Conservation (phyloP, 2,113 vertebrate genomes). For the Neofelis nebulosa region DNA sequence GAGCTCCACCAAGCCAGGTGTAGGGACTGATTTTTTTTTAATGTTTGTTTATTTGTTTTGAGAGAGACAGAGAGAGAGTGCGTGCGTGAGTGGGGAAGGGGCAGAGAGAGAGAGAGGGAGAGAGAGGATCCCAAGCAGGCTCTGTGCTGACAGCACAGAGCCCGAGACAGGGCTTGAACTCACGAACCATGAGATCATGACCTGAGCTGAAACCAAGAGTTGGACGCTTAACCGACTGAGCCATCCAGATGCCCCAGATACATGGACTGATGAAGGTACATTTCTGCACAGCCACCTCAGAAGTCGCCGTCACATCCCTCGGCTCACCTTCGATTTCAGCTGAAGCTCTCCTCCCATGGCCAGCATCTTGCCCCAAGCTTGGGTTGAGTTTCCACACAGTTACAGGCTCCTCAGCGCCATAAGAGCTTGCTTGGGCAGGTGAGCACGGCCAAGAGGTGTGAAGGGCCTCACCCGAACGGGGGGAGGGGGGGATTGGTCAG, state of each 20-base stretch:
- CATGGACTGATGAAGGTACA: background rate
- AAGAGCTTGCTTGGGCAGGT: background rate
- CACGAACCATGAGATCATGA: too few species aligned
- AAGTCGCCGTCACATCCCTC: background rate
- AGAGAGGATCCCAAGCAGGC: too few species aligned
- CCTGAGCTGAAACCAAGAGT: too few species aligned
- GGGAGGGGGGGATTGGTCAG: background rate
- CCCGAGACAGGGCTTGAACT: too few species aligned
- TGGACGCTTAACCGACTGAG: too few species aligned
- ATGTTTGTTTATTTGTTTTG: too few species aligned
- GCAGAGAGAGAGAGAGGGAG: too few species aligned
- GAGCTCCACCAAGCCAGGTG: background rate
- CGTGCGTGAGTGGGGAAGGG: too few species aligned
- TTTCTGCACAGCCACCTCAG: background rate
- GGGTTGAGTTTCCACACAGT: background rate
- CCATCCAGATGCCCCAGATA: background rate
- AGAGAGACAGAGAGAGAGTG: too few species aligned
- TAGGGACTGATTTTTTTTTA: too few species aligned
- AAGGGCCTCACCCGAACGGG: accelerated
- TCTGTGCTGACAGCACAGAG: too few species aligned
- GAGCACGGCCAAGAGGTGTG: background rate
- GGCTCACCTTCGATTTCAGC: background rate
- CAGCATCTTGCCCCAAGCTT: background rate
- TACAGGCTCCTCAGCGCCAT: background rate
- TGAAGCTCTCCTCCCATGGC: background rate